Evolutionary conservation across 2,113 vertebrate genomes (phyloP).

Genomic region (Podarcis cretensis): DNA sequence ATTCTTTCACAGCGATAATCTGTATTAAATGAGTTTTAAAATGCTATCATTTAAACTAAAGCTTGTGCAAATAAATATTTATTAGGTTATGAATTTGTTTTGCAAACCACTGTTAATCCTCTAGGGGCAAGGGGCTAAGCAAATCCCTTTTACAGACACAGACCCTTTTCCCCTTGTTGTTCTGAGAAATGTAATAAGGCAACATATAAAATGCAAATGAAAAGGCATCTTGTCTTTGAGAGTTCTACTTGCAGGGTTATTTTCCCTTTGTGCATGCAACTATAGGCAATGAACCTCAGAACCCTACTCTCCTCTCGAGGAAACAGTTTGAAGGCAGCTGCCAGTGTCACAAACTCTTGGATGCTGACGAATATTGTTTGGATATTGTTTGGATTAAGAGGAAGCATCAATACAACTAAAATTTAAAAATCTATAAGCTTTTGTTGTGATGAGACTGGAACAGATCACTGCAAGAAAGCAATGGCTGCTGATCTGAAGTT

Average conservation of each 20-base stretch:
- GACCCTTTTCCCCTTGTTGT: constrained; percentile 23
- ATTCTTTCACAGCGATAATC: constrained; percentile 25
- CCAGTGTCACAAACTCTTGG: constrained; percentile 1
- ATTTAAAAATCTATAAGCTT: not conserved
- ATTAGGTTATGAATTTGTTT: constrained; percentile 37
- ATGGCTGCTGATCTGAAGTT: not conserved
- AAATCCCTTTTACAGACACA: constrained; percentile 7
- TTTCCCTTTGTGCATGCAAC: not conserved
- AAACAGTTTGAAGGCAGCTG: not conserved
- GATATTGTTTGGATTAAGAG: constrained; percentile 7
- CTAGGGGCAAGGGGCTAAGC: constrained; percentile 14
- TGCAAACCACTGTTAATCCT: constrained; percentile 33
- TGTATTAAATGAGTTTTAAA: constrained; percentile 44
- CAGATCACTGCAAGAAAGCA: not conserved
- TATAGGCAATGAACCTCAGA: not conserved
- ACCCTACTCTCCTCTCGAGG: not conserved
- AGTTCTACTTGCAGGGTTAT: not conserved
- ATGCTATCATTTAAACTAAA: constrained; percentile 39
- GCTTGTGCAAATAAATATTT: constrained; percentile 35
- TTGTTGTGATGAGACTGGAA: not conserved
- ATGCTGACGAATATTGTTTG: not conserved
- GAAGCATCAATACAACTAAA: constrained; percentile 11
- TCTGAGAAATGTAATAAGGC: constrained; percentile 27
- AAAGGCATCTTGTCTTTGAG: constrained; percentile 23
- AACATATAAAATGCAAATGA: constrained; percentile 40